phyloP scores from a whole-genome alignment of 1,140 invertebrate genomes.

The Metopolophium dirhodum region DNA sequence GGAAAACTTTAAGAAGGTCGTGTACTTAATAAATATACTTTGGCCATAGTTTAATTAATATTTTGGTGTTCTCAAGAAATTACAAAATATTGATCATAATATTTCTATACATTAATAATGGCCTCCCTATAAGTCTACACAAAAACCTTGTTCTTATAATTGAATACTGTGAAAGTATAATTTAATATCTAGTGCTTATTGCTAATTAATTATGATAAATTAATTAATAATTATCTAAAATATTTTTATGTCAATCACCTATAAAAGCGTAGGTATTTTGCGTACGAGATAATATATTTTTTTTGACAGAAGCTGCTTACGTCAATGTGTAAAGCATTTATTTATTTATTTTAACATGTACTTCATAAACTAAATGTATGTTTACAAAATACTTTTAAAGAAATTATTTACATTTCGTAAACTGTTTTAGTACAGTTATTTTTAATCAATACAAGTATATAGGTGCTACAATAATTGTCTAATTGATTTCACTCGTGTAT shows the following conservation, averaged over 20 bases:
- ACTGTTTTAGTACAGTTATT: not conserved
- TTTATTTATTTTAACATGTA: too few species aligned
- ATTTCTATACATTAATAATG: not conserved
- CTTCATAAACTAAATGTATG: too few species aligned
- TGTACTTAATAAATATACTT: not conserved
- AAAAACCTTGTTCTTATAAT: not conserved
- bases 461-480: not conserved
- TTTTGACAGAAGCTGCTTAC: too few species aligned
- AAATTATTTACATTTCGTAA: not conserved
- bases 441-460: not conserved
- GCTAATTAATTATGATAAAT: not conserved
- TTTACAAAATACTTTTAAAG: not conserved
- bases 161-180: not conserved
- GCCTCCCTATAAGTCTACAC: not conserved
- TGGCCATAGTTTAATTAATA: not conserved
- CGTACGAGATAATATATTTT: not conserved
- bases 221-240: not conserved
- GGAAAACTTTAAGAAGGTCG: not conserved
- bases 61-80: not conserved
- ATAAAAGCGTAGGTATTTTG: not conserved
- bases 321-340: too few species aligned
- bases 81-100: not conserved
- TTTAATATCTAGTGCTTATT: not conserved
- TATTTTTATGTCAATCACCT: not conserved
- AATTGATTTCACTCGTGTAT: not conserved